These are phyloP conservation scores for Blennius ocellaris DNA, from an alignment of 2,113 vertebrate species.

Conservation along the genomic window DNA sequence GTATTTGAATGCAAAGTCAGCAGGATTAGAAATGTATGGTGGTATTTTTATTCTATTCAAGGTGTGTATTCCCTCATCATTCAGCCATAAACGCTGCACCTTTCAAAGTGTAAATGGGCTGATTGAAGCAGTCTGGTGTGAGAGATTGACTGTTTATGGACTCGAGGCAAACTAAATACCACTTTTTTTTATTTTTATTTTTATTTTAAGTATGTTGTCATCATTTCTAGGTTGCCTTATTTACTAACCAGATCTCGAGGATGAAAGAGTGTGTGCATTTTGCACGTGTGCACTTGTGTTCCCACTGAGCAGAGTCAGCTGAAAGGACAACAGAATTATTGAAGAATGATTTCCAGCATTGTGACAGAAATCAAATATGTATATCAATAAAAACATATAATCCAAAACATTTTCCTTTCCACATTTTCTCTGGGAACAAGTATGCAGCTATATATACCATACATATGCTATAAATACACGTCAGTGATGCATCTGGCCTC, in stretches of 20 bases:
- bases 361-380: constrained; percentile 58
- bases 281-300: neutral
- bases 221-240: constrained; percentile 46
- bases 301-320: constrained; percentile 34
- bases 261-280: constrained; percentile 5
- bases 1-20: constrained; percentile 53
- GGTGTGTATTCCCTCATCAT: constrained; percentile 1
- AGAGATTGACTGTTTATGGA: constrained; percentile 1
- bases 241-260: constrained; percentile 38
- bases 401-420: neutral
- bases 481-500: constrained; percentile 32
- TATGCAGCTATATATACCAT: neutral
- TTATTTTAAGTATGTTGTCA: neutral
- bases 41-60: constrained; percentile 8
- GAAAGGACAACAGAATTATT: constrained; percentile 33
- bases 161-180: constrained; percentile 20
- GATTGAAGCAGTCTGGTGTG: neutral
- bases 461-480: constrained; percentile 26
- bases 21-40: constrained; percentile 22
- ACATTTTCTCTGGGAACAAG: constrained; percentile 15
- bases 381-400: constrained; percentile 64
- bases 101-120: constrained; percentile 7
- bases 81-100: neutral
- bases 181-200: too few relatives aligned
- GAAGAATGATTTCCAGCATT: constrained; percentile 29